Evolutionary conservation across 2,113 vertebrate genomes (phyloP), one percentile per base, ranked within the genome.

Genomic region (Grallaria varia): DNA sequence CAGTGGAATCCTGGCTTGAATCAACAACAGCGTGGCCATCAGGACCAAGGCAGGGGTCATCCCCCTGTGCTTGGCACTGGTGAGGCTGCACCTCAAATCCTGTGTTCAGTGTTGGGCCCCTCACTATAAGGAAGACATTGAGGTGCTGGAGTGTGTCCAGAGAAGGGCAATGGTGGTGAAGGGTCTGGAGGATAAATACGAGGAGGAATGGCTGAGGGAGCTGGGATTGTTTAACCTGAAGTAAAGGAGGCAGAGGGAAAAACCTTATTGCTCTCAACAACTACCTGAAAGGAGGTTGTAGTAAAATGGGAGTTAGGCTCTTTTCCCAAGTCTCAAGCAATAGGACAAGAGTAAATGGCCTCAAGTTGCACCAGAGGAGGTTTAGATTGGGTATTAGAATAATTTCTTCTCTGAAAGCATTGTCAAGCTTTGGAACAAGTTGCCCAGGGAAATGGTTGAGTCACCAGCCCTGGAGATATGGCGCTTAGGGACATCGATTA

Each of bases 91-190:
- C 9, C 21, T 56, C 21, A 4, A 67, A 37, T 47, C 14, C 12
- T 27, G 8, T 35, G 40, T 39, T 52, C 62, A 58, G 42, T 28
- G 63, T n/a, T 79, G 28, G 14, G 23, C 14, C 21, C 5, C 37
- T 75, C 37, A 15, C 4, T 27, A 8, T 7, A 19, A 19, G 13
- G 42, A 1, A 8, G 4, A 39, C 14, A 39, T 0, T 50, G 85
- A 80, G 14, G 20, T 9, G 35, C 37, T 74, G 28, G 20, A 63
- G 20, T 0, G 0, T 10, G 33, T 27, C 8, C n/a, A 27, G 40
- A 53, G 63, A 28, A 76, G n/a, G 31, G 39, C 52, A 66, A 4
- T 0, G 0, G 14, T 47, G 42, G 24, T 10, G 10, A 58, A 66
- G 16, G 27, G 39, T n/a, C 30, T 64, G 33, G 27, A 72, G 58